Evolutionary conservation across 2,888 invertebrate genomes (phyloP).

Genomic region (Prosapia bicincta): DNA sequence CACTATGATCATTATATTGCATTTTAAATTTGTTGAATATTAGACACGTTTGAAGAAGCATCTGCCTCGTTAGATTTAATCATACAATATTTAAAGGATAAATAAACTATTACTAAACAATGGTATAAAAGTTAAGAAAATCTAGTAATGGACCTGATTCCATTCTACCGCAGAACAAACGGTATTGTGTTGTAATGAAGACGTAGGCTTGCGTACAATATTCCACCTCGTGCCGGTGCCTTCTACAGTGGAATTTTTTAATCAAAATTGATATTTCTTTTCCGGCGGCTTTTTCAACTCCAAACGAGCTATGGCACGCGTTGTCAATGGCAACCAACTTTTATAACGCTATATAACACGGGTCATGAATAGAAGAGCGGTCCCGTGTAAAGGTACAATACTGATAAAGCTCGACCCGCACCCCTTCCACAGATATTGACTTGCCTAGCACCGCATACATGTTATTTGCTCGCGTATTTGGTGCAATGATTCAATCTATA

Average conservation of each 20-base stretch:
- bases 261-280: background rate
- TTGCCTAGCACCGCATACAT: background rate
- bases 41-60: too few relatives aligned
- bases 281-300: background rate
- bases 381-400: background rate
- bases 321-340: background rate
- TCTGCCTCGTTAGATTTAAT: too few relatives aligned
- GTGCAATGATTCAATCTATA: background rate
- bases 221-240: too few relatives aligned
- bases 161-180: too few relatives aligned
- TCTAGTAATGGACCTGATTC: too few relatives aligned
- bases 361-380: background rate
- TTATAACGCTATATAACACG: background rate
- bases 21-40: too few relatives aligned
- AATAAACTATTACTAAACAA: too few relatives aligned
- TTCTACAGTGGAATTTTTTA: background rate
- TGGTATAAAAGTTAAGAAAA: too few relatives aligned
- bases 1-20: too few relatives aligned
- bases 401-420: background rate
- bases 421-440: background rate
- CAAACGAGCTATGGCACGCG: background rate
- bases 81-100: too few relatives aligned
- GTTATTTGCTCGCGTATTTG: background rate
- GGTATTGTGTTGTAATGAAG: too few relatives aligned
- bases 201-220: too few relatives aligned